phyloP scores from a whole-genome alignment of 2,113 vertebrate genomes.

The Circaetus cinerascens region DNA sequence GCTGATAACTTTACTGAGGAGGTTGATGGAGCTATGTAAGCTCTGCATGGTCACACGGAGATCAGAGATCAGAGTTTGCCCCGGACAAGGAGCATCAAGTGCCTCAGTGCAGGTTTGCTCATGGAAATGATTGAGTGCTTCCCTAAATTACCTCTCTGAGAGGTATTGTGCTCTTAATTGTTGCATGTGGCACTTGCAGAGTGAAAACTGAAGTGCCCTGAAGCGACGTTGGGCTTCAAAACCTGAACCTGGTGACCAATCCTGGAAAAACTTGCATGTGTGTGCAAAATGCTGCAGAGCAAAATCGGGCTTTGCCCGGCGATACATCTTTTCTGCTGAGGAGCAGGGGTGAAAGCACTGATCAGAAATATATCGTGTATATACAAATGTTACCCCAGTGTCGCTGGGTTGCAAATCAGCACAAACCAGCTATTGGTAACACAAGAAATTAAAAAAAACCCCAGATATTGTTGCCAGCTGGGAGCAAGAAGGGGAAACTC shows the following conservation, averaged over 20 bases:
- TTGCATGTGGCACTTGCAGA: background rate
- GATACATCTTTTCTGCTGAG: background rate
- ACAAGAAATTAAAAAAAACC: background rate
- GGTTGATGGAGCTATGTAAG: background rate
- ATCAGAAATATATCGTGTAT: background rate
- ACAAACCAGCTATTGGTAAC: background rate
- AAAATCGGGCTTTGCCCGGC: background rate
- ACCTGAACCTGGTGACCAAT: background rate
- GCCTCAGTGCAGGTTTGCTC: background rate
- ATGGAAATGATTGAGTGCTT: background rate
- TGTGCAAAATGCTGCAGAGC: background rate
- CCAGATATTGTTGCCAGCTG: background rate
- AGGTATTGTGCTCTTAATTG: background rate
- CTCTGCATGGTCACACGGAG: fast-evolving
- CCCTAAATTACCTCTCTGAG: background rate
- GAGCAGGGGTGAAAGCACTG: background rate
- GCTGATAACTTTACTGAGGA: background rate
- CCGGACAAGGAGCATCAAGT: fast-evolving
- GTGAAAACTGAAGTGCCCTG: too few relatives aligned
- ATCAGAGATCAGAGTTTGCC: background rate
- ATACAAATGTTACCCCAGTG: background rate
- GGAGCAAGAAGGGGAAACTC: background rate
- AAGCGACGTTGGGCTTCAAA: background rate
- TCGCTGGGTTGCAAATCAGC: background rate
- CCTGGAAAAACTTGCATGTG: fast-evolving